Conservation (phyloP, 2,113 vertebrate genomes). For the Charadrius vociferus region DNA sequence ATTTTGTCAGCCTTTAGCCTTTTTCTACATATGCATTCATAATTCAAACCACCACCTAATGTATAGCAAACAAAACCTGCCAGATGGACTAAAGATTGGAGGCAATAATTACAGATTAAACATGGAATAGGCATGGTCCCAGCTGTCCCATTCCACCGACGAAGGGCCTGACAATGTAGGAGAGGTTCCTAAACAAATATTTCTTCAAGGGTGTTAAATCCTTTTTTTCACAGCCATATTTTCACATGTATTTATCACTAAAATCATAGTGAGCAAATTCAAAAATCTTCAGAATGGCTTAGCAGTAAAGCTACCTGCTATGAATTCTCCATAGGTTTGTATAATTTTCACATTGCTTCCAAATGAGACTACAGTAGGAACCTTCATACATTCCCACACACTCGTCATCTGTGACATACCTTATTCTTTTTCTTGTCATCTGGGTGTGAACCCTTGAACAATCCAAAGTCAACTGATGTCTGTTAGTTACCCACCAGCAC, state of each 20-base stretch:
- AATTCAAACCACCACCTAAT: not conserved
- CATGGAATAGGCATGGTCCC: not conserved
- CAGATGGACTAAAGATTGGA: conserved; percentile 31
- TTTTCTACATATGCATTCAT: not conserved
- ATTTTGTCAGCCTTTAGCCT: not conserved
- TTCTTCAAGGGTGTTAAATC: not conserved
- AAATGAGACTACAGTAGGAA: not conserved
- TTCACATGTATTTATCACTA: not conserved
- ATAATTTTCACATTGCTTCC: not conserved
- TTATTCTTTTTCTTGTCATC: not conserved
- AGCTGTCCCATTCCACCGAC: not conserved
- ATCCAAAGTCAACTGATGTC: not conserved
- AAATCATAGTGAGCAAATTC: not conserved
- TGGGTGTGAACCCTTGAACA: not conserved
- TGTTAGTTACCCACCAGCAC: not conserved
- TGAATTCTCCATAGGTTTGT: not conserved
- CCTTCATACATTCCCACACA: not conserved
- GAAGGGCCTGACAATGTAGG: not conserved
- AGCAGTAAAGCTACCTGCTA: not conserved
- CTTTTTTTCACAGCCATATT: not conserved
- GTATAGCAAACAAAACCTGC: conserved; percentile 5
- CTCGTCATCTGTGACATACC: not conserved
- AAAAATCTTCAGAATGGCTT: not conserved
- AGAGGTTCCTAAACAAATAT: not conserved
- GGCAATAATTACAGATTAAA: conserved; percentile 38